phyloP scores from a whole-genome alignment of 2,113 vertebrate species.

The Oncorhynchus kisutch region DNA sequence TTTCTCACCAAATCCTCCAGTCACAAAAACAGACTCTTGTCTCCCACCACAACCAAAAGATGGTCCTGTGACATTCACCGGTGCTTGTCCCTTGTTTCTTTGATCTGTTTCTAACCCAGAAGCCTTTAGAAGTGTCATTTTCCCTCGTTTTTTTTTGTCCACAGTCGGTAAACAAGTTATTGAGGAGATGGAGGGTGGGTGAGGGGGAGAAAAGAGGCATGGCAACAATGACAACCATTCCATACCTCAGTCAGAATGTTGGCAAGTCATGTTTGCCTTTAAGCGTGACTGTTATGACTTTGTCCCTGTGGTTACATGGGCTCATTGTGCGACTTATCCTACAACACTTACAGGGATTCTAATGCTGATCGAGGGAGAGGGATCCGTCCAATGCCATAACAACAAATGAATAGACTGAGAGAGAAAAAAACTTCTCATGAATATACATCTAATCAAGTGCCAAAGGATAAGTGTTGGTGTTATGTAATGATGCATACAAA shows the following conservation, averaged over 20 bases:
- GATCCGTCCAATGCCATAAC: constrained; percentile 38
- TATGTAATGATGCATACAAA: not conserved
- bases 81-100: constrained; percentile 43
- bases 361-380: constrained; percentile 12
- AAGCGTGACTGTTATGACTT: constrained; percentile 63
- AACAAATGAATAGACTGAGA: constrained; percentile 54
- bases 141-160: constrained; percentile 12
- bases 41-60: constrained; percentile 34
- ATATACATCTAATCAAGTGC: not conserved
- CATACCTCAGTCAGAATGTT: constrained; percentile 60
- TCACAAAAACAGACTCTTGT: constrained; percentile 25
- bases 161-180: constrained; percentile 54
- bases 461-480: not conserved
- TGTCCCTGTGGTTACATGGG: constrained; percentile 61
- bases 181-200: constrained; percentile 1
- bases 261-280: constrained; percentile 49
- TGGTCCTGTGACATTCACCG: constrained; percentile 56
- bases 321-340: constrained; percentile 67
- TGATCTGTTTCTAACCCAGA: constrained; percentile 5
- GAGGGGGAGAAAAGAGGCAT: constrained; percentile 54
- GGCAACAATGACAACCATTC: constrained; percentile 64
- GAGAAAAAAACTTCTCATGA: not conserved
- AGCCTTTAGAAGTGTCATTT: constrained; percentile 45
- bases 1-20: too few relatives aligned
- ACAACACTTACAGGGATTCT: constrained; percentile 6